A percentile compares a stretch with the other conserved stretches of the same genome.
phyloP scores from a whole-genome alignment of 1,140 invertebrate genomes.

The Drosophila novamexicana region DNA sequence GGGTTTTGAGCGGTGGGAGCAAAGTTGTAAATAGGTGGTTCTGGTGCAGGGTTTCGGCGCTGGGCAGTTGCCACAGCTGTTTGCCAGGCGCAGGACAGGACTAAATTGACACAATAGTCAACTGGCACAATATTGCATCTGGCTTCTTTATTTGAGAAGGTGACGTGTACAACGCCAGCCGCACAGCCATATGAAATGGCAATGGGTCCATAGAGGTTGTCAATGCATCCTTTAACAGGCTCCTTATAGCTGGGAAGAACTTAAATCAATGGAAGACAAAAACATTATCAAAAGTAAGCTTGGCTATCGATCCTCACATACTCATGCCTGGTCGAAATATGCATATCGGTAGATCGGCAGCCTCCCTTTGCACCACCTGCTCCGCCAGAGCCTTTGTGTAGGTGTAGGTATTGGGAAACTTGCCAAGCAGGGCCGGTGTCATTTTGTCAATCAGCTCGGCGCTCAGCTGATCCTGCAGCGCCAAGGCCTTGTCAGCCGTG shows the following conservation, averaged over 20 bases:
- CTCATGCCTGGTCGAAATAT: slow-evolving; percentile 90
- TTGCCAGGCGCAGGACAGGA: slow-evolving; percentile 90
- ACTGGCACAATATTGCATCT: slow-evolving; percentile 92
- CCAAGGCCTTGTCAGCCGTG: slow-evolving; percentile 88
- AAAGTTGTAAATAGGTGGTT: slow-evolving; percentile 88
- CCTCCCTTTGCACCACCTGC: slow-evolving; percentile 87
- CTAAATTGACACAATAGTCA: slow-evolving; percentile 90
- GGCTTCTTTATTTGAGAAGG: slow-evolving; percentile 79
- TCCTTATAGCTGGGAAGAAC: slow-evolving; percentile 93
- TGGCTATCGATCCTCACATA: slow-evolving; percentile 74
- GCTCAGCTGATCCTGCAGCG: slow-evolving; percentile 84
- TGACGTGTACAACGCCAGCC: slow-evolving; percentile 89
- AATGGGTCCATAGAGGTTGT: slow-evolving; percentile 95
- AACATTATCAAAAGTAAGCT: background rate
- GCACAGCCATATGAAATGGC: slow-evolving; percentile 89
- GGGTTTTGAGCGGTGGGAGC: slow-evolving; percentile 87
- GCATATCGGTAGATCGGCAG: slow-evolving; percentile 88
- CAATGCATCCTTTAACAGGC: slow-evolving; percentile 90
- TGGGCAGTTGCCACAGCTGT: slow-evolving; percentile 74
- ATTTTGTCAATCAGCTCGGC: slow-evolving; percentile 87
- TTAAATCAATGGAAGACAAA: slow-evolving; percentile 53
- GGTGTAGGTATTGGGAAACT: slow-evolving; percentile 93
- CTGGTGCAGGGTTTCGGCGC: background rate
- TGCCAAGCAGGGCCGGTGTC: slow-evolving; percentile 88
- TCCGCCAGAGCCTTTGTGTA: slow-evolving; percentile 93